Conservation (phyloP, 2,888 invertebrate species). For the Netelia inedita region DNA sequence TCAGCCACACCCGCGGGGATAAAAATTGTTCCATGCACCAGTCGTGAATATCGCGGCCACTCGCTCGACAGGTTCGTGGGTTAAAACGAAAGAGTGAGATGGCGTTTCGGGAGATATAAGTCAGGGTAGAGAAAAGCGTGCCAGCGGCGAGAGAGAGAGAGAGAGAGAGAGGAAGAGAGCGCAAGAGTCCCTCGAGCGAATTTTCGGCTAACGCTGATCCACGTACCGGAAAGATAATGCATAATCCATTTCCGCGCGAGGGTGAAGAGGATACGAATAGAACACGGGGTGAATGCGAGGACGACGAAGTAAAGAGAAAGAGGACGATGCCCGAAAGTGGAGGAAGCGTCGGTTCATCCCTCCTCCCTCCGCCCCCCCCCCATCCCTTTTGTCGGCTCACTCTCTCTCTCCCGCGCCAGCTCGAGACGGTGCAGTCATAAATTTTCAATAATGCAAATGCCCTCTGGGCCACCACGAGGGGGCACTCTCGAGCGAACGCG, state of each 20-base stretch:
- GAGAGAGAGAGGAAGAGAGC: conserved; percentile 40
- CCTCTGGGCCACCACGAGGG: conserved; percentile 48
- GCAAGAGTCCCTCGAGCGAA: conserved; percentile 64
- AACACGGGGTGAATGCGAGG: conserved; percentile 47
- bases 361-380: conserved; percentile 20
- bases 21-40: conserved; percentile 40
- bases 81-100: conserved; percentile 58
- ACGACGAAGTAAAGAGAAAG: conserved; percentile 54
- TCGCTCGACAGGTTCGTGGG: conserved; percentile 26
- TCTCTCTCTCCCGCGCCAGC: conserved; percentile 28
- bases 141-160: conserved; percentile 63
- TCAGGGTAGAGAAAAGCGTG: background rate
- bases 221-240: conserved; percentile 84
- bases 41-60: conserved; percentile 63
- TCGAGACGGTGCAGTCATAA: conserved; percentile 80
- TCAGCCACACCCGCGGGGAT: conserved; percentile 5
- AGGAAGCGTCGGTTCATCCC: conserved; percentile 56
- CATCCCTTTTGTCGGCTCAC: conserved; percentile 22
- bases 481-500: conserved; percentile 18
- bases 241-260: conserved; percentile 82
- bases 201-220: conserved; percentile 83
- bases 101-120: conserved; percentile 10
- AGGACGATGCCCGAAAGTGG: conserved; percentile 46
- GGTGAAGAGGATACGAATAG: conserved; percentile 60
- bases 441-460: conserved; percentile 84